Conservation (phyloP, 2,113 vertebrate species). For the Cygnus buccinator region DNA sequence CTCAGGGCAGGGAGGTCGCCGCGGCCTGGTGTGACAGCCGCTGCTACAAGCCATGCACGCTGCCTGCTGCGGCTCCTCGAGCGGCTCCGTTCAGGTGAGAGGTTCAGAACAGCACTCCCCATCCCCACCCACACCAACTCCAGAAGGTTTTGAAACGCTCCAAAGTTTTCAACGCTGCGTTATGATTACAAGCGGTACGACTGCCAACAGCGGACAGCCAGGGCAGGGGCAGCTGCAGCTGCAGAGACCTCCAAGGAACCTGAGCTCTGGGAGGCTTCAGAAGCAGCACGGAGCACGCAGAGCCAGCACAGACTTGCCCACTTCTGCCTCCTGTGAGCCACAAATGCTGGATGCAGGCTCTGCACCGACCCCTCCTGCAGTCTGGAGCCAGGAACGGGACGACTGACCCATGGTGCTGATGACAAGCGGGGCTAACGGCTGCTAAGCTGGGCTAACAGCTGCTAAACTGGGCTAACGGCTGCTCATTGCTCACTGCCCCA, state of each 20-base stretch:
- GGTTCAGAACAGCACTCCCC: neutral
- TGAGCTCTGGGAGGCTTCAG: neutral
- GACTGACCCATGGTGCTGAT: neutral
- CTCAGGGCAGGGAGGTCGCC: fast-evolving
- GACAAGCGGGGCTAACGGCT: neutral
- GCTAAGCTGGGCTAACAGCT: neutral
- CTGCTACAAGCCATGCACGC: fast-evolving
- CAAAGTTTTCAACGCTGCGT: neutral
- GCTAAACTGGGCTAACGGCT: neutral
- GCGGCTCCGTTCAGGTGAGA: neutral
- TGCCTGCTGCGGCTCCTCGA: fast-evolving
- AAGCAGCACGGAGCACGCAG: neutral
- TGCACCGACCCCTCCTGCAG: neutral
- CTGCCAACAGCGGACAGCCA: neutral
- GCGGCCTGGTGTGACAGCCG: neutral
- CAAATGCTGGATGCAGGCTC: neutral
- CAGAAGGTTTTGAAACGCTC: neutral
- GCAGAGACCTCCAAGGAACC: neutral
- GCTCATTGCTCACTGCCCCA: neutral
- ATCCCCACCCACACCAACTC: neutral
- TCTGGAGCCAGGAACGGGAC: no score
- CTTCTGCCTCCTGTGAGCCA: neutral
- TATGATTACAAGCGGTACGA: fast-evolving
- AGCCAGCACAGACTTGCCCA: neutral
- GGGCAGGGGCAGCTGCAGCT: neutral